Conservation (phyloP, 1,140 invertebrate species). For the Hyles vespertilio region DNA sequence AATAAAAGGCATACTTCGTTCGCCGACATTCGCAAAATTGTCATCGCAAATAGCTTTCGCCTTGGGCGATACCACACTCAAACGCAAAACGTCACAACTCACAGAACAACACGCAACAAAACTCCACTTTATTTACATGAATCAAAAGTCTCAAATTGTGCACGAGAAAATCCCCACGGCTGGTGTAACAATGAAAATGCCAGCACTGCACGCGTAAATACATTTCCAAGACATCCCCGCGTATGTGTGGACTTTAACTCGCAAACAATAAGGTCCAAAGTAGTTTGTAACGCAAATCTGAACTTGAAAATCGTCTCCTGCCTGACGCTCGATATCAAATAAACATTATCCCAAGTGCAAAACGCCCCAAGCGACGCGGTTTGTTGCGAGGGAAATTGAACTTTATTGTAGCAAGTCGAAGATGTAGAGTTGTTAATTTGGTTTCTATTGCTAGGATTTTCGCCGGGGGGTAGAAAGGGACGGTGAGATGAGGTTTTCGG, state of each 20-base stretch:
- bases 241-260: constrained; percentile 49
- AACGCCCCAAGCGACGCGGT: constrained; percentile 50
- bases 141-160: constrained; percentile 25
- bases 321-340: constrained; percentile 75
- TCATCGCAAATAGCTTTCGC: constrained; percentile 74
- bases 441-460: constrained; percentile 60
- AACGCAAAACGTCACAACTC: constrained; percentile 40
- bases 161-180: constrained; percentile 23
- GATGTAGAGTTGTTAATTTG: constrained; percentile 34
- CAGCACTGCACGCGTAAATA: constrained; percentile 71
- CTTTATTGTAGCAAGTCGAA: constrained; percentile 24
- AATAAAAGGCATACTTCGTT: constrained; percentile 74
- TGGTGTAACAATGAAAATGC: constrained; percentile 73
- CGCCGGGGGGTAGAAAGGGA: constrained; percentile 64
- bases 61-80: constrained; percentile 34
- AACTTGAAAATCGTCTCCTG: constrained; percentile 73
- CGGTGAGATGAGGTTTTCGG: constrained; percentile 35
- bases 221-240: constrained; percentile 46
- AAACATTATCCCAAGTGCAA: constrained; percentile 47
- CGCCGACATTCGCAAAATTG: constrained; percentile 69
- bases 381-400: constrained; percentile 28
- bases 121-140: constrained; percentile 18
- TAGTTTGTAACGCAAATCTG: constrained; percentile 64
- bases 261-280: constrained; percentile 58
- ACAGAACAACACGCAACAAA: not conserved